Conservation (phyloP, 2,888 invertebrate genomes). For the Siphlonurus alternatus region DNA sequence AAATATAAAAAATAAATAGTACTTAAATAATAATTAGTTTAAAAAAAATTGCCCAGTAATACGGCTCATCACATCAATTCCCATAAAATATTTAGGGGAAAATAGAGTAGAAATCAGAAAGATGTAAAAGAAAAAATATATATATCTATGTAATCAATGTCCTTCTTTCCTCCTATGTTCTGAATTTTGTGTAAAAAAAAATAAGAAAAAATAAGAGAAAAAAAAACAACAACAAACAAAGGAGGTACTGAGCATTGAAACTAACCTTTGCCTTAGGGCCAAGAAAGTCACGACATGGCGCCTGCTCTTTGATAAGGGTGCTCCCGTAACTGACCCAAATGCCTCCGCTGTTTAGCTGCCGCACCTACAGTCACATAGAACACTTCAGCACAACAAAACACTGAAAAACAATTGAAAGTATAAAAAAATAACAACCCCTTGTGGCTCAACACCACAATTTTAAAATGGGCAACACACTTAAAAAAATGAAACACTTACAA, state of each 20-base stretch:
- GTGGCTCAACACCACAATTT: background rate
- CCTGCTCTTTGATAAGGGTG: conserved; percentile 97
- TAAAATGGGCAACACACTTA: background rate
- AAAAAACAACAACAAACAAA: background rate
- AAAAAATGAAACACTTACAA: background rate
- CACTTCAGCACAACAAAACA: conserved; percentile 7
- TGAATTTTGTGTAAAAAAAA: conserved; percentile 1
- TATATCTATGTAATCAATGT: too few species aligned
- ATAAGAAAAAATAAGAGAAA: background rate
- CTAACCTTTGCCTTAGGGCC: conserved; percentile 4
- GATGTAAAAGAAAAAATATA: too few species aligned
- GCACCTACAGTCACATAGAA: conserved; percentile 11
- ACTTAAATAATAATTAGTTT: background rate
- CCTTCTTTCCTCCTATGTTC: background rate
- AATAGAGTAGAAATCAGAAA: too few species aligned
- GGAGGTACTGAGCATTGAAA: conserved; percentile 4
- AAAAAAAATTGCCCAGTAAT: too few species aligned
- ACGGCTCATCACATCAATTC: too few species aligned
- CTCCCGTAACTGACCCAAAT: conserved; percentile 79
- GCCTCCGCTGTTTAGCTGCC: conserved; percentile 64
- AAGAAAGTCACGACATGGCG: conserved; percentile 44
- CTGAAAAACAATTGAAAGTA: background rate
- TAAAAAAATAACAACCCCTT: background rate
- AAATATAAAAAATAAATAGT: too few species aligned
- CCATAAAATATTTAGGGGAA: too few species aligned